Percentiles rank a stretch among this genome's conserved stretches.
These are phyloP conservation scores for Oikopleura dioica DNA, from an alignment of 23 tunicate species.

Conservation along the genomic window DNA sequence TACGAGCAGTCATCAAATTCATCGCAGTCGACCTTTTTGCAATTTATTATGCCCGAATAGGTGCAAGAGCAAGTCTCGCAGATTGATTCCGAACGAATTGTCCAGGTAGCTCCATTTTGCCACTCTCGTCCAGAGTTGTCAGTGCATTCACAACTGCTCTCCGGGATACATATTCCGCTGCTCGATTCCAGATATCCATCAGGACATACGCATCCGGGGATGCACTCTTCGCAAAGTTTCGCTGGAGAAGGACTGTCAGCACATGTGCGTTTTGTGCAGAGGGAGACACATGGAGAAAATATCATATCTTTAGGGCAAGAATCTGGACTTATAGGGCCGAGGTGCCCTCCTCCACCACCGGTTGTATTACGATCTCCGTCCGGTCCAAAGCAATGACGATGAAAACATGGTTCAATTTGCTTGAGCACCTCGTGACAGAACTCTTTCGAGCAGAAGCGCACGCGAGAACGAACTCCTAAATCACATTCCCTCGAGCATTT, in stretches of 20 bases:
- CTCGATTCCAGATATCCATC: background rate
- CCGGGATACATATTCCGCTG: no score
- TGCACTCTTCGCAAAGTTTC: background rate
- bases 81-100: background rate
- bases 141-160: no score
- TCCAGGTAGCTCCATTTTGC: background rate
- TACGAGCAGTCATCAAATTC: background rate
- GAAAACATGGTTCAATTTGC: background rate
- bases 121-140: background rate
- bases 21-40: background rate
- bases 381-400: background rate
- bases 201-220: background rate
- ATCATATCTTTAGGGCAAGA: background rate
- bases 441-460: background rate
- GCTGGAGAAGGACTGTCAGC: background rate
- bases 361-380: background rate
- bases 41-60: background rate
- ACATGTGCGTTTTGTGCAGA: background rate
- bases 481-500: background rate
- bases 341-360: background rate
- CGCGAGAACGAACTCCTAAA: background rate
- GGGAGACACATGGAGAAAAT: background rate
- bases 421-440: background rate
- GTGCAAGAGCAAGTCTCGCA: background rate
- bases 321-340: no score